Conservation (phyloP, 2,888 invertebrate genomes). For the Eupeodes luniger region DNA sequence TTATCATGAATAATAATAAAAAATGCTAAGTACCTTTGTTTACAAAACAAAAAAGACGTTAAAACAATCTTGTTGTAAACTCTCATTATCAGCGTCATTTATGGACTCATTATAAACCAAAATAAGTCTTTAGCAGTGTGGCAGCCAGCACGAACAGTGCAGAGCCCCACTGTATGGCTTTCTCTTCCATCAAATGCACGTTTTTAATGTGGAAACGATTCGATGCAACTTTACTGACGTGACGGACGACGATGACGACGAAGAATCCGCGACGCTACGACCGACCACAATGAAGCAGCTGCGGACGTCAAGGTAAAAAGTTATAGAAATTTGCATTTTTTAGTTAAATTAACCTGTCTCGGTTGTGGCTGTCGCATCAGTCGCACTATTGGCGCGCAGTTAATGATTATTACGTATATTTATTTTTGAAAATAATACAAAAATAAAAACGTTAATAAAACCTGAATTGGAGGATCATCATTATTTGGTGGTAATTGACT, state of each 20-base stretch:
- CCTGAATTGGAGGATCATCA: constrained; percentile 57
- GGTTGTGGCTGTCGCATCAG: too few relatives aligned
- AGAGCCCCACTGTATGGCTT: constrained; percentile 36
- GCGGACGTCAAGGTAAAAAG: neutral
- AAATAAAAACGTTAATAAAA: constrained; percentile 15
- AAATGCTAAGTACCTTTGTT: neutral
- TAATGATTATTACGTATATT: constrained; percentile 49
- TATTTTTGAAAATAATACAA: constrained; percentile 6
- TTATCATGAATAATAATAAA: neutral
- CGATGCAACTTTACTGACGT: neutral
- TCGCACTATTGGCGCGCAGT: constrained; percentile 28
- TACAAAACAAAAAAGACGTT: constrained; percentile 12
- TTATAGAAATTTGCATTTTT: constrained; percentile 59
- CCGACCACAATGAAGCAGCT: neutral
- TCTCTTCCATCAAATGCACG: constrained; percentile 41
- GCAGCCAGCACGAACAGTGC: neutral
- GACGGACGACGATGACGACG: neutral
- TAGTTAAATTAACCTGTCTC: constrained; percentile 45
- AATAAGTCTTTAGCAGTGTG: constrained; percentile 31
- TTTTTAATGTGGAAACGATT: neutral
- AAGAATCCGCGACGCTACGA: neutral
- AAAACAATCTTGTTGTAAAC: constrained; percentile 26
- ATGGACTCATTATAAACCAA: constrained; percentile 52
- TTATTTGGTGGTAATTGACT: constrained; percentile 58
- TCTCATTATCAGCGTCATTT: constrained; percentile 38